Evolutionary conservation across 2,797 vertebrate species (phyloP).

Genomic region (Garrulus glandarius): DNA sequence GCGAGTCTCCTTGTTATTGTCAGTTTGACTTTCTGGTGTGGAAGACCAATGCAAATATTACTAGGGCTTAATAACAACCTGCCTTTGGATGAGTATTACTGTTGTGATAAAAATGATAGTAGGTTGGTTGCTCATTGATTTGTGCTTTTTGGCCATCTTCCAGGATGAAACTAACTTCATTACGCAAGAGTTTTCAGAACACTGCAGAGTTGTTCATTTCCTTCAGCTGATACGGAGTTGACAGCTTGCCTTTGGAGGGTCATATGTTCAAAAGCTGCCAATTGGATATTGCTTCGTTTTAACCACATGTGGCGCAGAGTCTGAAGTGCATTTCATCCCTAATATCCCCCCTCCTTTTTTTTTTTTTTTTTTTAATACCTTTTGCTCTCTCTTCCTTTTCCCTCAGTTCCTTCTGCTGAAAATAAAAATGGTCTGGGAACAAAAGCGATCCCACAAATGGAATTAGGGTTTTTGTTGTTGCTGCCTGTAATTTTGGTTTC

Average conservation of each 20-base stretch:
- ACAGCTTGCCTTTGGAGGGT: slow-evolving; percentile 32
- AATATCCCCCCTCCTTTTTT: fast-evolving
- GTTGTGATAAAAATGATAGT: slow-evolving; percentile 14
- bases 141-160: slow-evolving; percentile 22
- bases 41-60: not conserved
- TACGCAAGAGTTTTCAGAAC: slow-evolving; percentile 26
- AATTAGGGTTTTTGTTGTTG: not conserved
- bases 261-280: slow-evolving; percentile 23
- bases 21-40: not conserved
- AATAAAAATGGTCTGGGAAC: not conserved
- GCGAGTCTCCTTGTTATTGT: not conserved
- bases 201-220: slow-evolving; percentile 16
- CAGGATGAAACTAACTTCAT: slow-evolving; percentile 24
- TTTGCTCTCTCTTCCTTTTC: not conserved
- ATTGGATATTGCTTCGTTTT: not conserved
- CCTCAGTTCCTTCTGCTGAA: not conserved
- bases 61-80: not conserved
- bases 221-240: not conserved
- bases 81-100: not conserved
- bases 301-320: not conserved
- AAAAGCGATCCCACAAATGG: not conserved
- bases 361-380: not conserved
- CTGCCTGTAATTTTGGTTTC: slow-evolving; percentile 49
- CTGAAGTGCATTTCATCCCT: not conserved
- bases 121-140: slow-evolving; percentile 41